phyloP scores from a whole-genome alignment of 2,797 vertebrate species.

The Enteromius treurensis region DNA sequence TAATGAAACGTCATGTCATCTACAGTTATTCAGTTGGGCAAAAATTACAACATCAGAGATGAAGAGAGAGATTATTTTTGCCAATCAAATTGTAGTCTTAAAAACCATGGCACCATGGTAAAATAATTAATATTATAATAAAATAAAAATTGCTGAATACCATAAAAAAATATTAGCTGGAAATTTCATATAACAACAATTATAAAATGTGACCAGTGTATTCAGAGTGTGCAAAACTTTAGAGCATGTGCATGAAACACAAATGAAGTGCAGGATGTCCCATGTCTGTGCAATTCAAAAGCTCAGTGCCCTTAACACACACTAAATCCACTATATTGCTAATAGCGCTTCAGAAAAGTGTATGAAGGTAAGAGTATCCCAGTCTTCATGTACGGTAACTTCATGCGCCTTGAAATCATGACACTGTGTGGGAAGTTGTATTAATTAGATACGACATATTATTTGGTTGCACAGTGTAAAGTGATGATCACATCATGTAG shows the following conservation, averaged over 20 bases:
- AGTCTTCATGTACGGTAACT: no score
- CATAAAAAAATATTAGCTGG: no score
- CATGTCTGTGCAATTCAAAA: no score
- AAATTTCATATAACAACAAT: no score
- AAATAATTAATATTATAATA: neutral
- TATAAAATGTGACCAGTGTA: no score
- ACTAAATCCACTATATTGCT: no score
- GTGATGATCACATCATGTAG: neutral
- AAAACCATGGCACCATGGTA: neutral
- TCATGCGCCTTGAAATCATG: no score
- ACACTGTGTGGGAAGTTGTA: no score
- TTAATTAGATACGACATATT: neutral
- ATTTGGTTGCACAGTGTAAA: neutral
- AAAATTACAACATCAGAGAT: slow-evolving; percentile 11
- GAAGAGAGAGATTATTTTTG: neutral
- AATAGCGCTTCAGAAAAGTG: neutral
- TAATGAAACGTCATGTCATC: neutral
- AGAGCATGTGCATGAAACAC: neutral
- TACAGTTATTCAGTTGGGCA: neutral
- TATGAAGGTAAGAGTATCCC: no score
- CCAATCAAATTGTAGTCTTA: neutral
- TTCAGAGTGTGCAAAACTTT: no score
- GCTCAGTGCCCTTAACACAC: no score
- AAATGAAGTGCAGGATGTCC: neutral
- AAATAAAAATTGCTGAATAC: neutral